phyloP scores from a whole-genome alignment of 2,797 vertebrate species.

The Myotis daubentonii region DNA sequence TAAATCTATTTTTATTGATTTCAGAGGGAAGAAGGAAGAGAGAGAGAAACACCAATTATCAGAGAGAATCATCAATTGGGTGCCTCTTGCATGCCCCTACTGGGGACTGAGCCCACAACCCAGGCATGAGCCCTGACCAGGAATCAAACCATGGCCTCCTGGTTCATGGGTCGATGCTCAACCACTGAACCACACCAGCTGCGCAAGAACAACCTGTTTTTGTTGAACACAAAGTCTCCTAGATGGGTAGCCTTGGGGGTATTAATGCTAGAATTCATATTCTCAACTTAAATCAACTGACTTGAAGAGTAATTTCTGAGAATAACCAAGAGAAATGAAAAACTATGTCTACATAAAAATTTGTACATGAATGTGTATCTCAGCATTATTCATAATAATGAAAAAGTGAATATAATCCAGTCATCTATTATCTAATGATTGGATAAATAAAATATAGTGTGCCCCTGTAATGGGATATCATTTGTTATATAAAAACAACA shows the following conservation, averaged over 20 bases:
- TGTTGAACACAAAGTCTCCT: not conserved
- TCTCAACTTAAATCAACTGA: not conserved
- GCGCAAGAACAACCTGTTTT: not conserved
- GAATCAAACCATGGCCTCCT: too few species aligned
- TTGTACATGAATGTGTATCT: not conserved
- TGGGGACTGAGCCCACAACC: too few species aligned
- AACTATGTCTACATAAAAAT: not conserved
- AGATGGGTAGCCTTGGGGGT: not conserved
- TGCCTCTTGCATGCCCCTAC: too few species aligned
- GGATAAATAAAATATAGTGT: not conserved
- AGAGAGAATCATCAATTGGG: too few species aligned
- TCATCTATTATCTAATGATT: not conserved
- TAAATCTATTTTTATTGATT: too few species aligned
- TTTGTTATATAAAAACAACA: not conserved
- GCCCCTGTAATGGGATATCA: not conserved
- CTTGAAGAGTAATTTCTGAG: not conserved
- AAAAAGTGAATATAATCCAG: not conserved
- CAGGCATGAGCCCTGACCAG: too few species aligned
- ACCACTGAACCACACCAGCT: too few species aligned
- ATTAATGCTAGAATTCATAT: slow-evolving; percentile 30
- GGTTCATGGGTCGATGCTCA: too few species aligned
- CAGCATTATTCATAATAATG: not conserved
- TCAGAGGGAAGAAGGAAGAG: too few species aligned
- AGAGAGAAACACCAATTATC: too few species aligned
- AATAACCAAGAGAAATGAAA: slow-evolving; percentile 14